Percentiles rank a stretch among this genome's conserved stretches.
phyloP scores from a whole-genome alignment of 2,888 invertebrate genomes.

The Aleiodes alternator region DNA sequence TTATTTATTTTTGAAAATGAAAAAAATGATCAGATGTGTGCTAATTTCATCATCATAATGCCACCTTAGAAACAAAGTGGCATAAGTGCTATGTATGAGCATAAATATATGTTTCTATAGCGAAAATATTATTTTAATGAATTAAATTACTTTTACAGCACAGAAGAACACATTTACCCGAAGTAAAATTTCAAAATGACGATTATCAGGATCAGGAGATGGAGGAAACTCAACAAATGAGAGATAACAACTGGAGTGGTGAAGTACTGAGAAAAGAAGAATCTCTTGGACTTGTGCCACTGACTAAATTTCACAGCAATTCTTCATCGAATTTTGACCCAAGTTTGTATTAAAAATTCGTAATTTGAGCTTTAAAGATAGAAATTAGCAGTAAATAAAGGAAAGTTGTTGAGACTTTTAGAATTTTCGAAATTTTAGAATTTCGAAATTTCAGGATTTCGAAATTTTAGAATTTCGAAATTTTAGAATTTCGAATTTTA shows the following conservation, averaged over 20 bases:
- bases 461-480: no score
- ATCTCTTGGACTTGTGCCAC: conserved; percentile 34
- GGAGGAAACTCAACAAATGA: conserved; percentile 61
- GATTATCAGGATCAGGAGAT: conserved; percentile 64
- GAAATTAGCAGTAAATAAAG: no score
- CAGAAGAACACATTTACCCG: conserved; percentile 53
- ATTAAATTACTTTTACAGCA: conserved; percentile 40
- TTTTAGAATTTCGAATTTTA: no score
- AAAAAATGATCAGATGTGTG: no score
- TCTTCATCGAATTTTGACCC: conserved; percentile 60
- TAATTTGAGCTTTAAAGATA: not conserved
- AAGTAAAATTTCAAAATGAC: conserved; percentile 56
- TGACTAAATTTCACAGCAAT: conserved; percentile 37
- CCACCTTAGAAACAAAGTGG: no score
- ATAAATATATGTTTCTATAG: no score
- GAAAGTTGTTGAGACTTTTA: no score
- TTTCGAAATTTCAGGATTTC: no score
- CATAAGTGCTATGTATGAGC: no score
- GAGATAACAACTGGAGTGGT: conserved; percentile 53
- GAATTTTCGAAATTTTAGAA: no score
- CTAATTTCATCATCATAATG: no score
- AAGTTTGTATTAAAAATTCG: conserved; percentile 57
- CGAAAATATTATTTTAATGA: conserved; percentile 20
- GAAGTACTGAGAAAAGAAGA: conserved; percentile 49
- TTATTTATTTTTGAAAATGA: no score